A percentile compares a stretch with the other conserved stretches of the same genome.
These are phyloP conservation scores for Leptopilina drosophilae DNA, from an alignment of 2,888 invertebrate species.

Conservation along the genomic window DNA sequence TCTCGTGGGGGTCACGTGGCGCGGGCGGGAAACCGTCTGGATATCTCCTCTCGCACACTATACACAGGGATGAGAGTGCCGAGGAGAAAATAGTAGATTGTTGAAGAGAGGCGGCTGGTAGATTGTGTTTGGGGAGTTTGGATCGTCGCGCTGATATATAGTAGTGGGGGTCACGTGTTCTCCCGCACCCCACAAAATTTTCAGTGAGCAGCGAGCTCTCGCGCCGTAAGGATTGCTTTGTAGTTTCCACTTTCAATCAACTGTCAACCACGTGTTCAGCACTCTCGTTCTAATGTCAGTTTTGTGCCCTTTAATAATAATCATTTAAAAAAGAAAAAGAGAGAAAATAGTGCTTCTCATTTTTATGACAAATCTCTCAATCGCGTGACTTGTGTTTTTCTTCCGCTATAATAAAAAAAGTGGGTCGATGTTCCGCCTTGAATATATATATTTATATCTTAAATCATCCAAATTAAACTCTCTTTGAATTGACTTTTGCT, in stretches of 20 bases:
- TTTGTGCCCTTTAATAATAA: not conserved
- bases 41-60: not conserved
- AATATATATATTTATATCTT: not conserved
- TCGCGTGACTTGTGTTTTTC: constrained; percentile 25
- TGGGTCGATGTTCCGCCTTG: constrained; percentile 21
- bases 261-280: constrained; percentile 25
- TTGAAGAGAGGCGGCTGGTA: not conserved
- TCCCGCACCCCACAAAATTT: constrained; percentile 17
- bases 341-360: constrained; percentile 2
- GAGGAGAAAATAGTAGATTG: constrained; percentile 13
- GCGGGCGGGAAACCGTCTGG: constrained; percentile 38
- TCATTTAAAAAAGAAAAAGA: not conserved
- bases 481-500: constrained; percentile 11
- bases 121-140: constrained; percentile 13
- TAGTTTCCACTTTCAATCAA: not conserved
- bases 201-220: constrained; percentile 39
- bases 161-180: constrained; percentile 32
- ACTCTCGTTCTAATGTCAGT: not conserved
- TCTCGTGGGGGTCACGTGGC: constrained; percentile 30
- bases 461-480: constrained; percentile 33
- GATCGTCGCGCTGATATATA: not conserved
- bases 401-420: not conserved
- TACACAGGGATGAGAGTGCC: not conserved
- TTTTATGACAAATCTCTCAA: constrained; percentile 30
- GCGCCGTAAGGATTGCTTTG: constrained; percentile 18